Conservation (phyloP, 2,888 invertebrate genomes). For the Tiliacea citrago region DNA sequence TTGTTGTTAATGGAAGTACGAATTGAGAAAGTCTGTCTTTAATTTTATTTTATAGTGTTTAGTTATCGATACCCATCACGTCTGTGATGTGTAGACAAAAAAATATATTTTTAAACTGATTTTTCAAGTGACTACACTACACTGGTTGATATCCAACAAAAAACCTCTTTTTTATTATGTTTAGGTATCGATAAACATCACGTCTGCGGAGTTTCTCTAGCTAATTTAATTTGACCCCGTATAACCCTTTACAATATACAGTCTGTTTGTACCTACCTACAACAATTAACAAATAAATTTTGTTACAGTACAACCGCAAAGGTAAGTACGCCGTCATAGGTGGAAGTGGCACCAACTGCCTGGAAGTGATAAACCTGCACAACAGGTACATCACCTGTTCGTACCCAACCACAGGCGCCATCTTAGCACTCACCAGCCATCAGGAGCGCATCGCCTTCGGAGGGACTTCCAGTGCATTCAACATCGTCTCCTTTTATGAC, state of each 20-base stretch:
- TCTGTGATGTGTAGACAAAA: no score
- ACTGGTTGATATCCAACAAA: no score
- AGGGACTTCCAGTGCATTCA: slow-evolving; percentile 82
- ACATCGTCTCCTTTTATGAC: slow-evolving; percentile 84
- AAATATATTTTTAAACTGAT: no score
- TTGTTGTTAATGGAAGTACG: no score
- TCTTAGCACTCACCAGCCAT: slow-evolving; percentile 81
- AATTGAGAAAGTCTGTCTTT: no score
- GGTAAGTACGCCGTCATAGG: slow-evolving; percentile 87
- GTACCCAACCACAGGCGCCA: slow-evolving; percentile 80
- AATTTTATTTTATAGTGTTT: no score
- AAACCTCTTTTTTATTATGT: no score
- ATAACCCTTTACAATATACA: not conserved
- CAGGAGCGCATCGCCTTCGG: slow-evolving; percentile 85
- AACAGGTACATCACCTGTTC: slow-evolving; percentile 86
- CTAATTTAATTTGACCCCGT: no score
- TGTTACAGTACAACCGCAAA: slow-evolving; percentile 85
- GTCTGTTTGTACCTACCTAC: not conserved
- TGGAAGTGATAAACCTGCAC: slow-evolving; percentile 87
- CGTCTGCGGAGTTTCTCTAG: no score
- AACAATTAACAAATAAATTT: slow-evolving; percentile 17
- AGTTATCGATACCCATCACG: no score
- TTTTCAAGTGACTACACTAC: no score
- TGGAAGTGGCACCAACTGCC: slow-evolving; percentile 86
- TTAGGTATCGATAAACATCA: no score